Evolutionary conservation across 2,888 invertebrate genomes (phyloP).

Genomic region (Ecliptopera silaceata): DNA sequence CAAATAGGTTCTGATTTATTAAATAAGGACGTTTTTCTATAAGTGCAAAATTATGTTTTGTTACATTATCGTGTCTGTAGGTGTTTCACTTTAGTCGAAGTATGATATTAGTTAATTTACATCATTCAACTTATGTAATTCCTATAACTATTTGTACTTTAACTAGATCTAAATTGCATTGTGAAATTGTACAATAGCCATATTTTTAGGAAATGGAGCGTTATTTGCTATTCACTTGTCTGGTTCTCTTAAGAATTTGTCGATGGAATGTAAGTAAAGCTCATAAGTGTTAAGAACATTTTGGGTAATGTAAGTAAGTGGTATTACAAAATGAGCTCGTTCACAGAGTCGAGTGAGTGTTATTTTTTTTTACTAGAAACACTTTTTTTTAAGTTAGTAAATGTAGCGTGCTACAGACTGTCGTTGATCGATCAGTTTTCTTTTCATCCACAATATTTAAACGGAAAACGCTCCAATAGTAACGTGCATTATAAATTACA

Average conservation of each 20-base stretch:
- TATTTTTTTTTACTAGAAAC: conserved; percentile 76
- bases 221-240: conserved; percentile 74
- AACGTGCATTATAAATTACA: conserved; percentile 80
- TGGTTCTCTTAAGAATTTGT: conserved; percentile 69
- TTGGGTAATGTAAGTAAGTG: conserved; percentile 78
- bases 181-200: conserved; percentile 80
- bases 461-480: conserved; percentile 76
- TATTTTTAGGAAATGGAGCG: conserved; percentile 78
- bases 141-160: conserved; percentile 81
- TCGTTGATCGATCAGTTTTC: conserved; percentile 79
- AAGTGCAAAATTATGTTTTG: conserved; percentile 72
- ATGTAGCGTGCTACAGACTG: conserved; percentile 79
- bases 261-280: conserved; percentile 76
- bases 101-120: conserved; percentile 79
- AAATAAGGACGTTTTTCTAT: conserved; percentile 74
- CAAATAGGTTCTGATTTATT: conserved; percentile 71
- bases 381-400: conserved; percentile 77
- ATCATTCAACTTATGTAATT: conserved; percentile 77
- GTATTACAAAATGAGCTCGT: conserved; percentile 78
- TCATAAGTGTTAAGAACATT: conserved; percentile 79
- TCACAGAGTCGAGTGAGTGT: conserved; percentile 77
- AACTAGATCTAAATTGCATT: conserved; percentile 81
- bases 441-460: conserved; percentile 82
- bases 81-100: conserved; percentile 76
- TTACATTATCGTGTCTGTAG: conserved; percentile 77